Conservation (phyloP, 2,113 vertebrate genomes). For the Siniperca knerii region DNA sequence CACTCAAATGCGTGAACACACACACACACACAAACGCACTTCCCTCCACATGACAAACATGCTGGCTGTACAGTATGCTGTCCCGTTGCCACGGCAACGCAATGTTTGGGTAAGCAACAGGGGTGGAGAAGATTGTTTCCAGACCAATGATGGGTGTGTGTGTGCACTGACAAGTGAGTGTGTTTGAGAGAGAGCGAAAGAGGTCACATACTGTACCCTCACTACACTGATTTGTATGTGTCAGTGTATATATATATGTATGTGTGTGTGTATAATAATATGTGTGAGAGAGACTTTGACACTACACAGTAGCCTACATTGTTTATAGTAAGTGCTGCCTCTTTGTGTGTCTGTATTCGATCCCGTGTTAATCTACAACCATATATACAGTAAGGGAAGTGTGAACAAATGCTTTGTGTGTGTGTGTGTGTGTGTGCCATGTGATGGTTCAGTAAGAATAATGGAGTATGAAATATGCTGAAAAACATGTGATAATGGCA, state of each 20-base stretch:
- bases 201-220: slow-evolving; percentile 18
- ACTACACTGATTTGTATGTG: slow-evolving; percentile 20
- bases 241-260: neutral
- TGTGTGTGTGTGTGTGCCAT: neutral
- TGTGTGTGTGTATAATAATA: slow-evolving; percentile 18
- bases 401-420: neutral
- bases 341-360: slow-evolving; percentile 17
- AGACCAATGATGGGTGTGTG: slow-evolving; percentile 52
- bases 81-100: slow-evolving; percentile 60
- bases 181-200: slow-evolving; percentile 9
- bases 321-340: slow-evolving; percentile 16
- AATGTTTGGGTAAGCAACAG: slow-evolving; percentile 75
- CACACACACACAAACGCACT: neutral
- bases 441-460: neutral
- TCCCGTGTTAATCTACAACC: slow-evolving; percentile 19
- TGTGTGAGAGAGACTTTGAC: slow-evolving; percentile 17
- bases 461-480: neutral
- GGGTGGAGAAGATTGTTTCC: slow-evolving; percentile 78
- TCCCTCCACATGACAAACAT: slow-evolving; percentile 47
- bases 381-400: neutral
- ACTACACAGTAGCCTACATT: slow-evolving; percentile 36
- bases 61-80: slow-evolving; percentile 35
- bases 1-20: neutral
- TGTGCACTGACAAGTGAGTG: slow-evolving; percentile 12
- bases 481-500: neutral